Conservation (phyloP, 2,888 invertebrate species). For the Philereme vetulata region DNA sequence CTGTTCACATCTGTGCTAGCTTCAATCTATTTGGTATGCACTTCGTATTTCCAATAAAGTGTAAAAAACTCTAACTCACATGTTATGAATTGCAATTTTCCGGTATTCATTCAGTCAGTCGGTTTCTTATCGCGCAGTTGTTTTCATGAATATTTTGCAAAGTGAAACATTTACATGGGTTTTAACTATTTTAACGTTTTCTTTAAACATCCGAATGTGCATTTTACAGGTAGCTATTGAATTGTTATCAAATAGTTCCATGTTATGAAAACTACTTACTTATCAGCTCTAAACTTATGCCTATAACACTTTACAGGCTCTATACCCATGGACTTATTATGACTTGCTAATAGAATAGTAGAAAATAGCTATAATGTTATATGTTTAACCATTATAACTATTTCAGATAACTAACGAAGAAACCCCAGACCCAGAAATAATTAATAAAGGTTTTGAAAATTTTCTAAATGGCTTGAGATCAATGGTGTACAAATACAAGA, state of each 20-base stretch:
- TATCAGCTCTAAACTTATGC: constrained; percentile 1
- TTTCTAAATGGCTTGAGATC: constrained; percentile 53
- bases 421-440: constrained; percentile 11
- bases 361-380: not conserved
- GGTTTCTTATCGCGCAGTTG: constrained; percentile 35
- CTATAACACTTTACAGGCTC: not conserved
- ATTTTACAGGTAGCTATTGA: constrained; percentile 2
- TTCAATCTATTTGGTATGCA: constrained; percentile 27
- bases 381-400: not conserved
- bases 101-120: constrained; percentile 33
- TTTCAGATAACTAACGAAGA: constrained; percentile 13
- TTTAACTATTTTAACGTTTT: constrained; percentile 34
- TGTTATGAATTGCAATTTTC: constrained; percentile 28
- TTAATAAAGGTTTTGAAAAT: constrained; percentile 48
- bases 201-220: constrained; percentile 31
- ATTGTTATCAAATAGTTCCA: constrained; percentile 1
- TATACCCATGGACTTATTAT: constrained; percentile 7
- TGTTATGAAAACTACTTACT: constrained; percentile 7
- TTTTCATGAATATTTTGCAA: constrained; percentile 51
- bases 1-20: not conserved
- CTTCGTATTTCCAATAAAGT: constrained; percentile 26
- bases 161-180: constrained; percentile 37
- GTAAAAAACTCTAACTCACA: constrained; percentile 28
- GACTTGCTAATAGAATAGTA: constrained; percentile 5
- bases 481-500: constrained; percentile 49